Conservation (phyloP, 35 echinoderm and acorn worm genomes). For the Ptychodera flava region DNA sequence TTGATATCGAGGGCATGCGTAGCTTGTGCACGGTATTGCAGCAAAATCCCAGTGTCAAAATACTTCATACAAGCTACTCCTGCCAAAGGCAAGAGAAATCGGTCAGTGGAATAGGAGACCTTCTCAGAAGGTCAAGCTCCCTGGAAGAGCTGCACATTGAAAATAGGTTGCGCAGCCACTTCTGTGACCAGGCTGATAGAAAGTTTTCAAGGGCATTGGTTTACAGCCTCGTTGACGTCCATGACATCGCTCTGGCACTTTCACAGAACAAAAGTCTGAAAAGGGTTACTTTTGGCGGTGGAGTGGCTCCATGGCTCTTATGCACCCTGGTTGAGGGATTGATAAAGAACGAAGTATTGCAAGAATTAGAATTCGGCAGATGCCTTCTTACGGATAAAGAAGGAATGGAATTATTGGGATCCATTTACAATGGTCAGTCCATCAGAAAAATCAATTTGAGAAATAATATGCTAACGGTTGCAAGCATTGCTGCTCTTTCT, state of each 20-base stretch:
- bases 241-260: neutral
- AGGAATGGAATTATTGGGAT: neutral
- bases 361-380: neutral
- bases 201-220: neutral
- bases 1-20: neutral
- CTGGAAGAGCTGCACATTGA: neutral
- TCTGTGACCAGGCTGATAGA: neutral
- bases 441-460: neutral
- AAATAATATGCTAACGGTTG: neutral
- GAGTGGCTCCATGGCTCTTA: neutral
- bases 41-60: neutral
- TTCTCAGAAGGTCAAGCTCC: neutral
- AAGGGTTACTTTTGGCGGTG: neutral
- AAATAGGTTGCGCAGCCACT: too few species aligned
- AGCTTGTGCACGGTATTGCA: neutral
- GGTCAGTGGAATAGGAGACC: neutral
- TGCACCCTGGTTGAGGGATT: neutral
- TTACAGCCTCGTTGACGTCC: neutral
- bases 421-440: neutral
- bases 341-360: neutral
- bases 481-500: neutral
- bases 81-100: neutral
- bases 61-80: neutral
- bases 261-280: neutral
- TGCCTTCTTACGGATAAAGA: neutral